phyloP scores from a whole-genome alignment of 2,888 invertebrate genomes.

The Latrodectus hesperus region DNA sequence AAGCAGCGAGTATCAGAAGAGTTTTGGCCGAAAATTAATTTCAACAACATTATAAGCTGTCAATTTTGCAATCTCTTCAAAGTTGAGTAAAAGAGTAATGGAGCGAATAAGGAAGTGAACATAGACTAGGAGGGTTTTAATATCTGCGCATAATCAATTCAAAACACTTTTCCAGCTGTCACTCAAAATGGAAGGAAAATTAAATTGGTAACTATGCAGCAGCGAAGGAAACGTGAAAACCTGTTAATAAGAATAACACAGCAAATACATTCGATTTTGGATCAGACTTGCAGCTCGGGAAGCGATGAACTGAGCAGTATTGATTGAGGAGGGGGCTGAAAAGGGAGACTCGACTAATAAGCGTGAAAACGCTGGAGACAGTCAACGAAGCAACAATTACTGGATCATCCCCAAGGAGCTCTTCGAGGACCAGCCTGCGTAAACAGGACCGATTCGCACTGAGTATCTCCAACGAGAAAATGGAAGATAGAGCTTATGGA shows the following conservation, averaged over 20 bases:
- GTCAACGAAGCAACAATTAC: slow-evolving; percentile 59
- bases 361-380: slow-evolving; percentile 45
- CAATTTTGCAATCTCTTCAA: no score
- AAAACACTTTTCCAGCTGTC: background rate
- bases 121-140: slow-evolving; percentile 21
- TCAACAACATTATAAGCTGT: background rate
- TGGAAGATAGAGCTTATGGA: slow-evolving; percentile 5
- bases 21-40: slow-evolving; percentile 19
- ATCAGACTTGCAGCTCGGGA: slow-evolving; percentile 32
- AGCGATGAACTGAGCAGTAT: slow-evolving; percentile 19
- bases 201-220: background rate
- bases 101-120: background rate
- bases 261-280: slow-evolving; percentile 31
- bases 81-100: background rate
- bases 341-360: slow-evolving; percentile 45
- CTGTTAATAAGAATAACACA: slow-evolving; percentile 31
- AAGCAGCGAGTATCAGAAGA: slow-evolving; percentile 27
- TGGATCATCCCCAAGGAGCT: slow-evolving; percentile 13
- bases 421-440: slow-evolving; percentile 17
- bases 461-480: slow-evolving; percentile 34
- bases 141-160: slow-evolving; percentile 36
- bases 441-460: slow-evolving; percentile 48
- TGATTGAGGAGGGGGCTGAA: slow-evolving; percentile 10
- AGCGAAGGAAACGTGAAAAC: slow-evolving; percentile 10
- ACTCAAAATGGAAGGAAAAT: background rate